These are phyloP conservation scores for Selene dorsalis DNA, from an alignment of 2,797 vertebrate species.

Conservation along the genomic window DNA sequence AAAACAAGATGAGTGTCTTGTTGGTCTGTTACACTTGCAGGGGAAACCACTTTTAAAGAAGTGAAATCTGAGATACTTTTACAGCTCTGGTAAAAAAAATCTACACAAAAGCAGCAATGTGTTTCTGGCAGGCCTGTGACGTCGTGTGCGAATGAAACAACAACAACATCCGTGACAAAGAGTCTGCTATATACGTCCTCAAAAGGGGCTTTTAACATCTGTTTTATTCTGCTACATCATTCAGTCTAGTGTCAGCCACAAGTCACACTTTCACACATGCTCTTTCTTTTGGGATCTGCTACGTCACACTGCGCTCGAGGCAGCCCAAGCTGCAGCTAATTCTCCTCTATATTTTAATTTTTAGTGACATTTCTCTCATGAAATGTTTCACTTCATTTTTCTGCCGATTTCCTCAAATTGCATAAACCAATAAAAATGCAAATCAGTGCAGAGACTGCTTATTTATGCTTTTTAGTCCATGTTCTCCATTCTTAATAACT, in stretches of 20 bases:
- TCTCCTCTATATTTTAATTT: slow-evolving; percentile 19
- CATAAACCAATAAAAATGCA: slow-evolving; percentile 50
- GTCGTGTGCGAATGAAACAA: background rate
- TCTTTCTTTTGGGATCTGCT: background rate
- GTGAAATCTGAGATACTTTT: background rate
- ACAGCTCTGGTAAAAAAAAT: background rate
- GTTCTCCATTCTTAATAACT: slow-evolving; percentile 37
- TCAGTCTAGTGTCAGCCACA: background rate
- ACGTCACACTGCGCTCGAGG: background rate
- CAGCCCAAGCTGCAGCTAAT: background rate
- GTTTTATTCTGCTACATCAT: background rate
- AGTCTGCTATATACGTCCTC: background rate
- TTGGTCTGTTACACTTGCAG: too few relatives aligned
- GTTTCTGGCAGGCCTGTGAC: background rate
- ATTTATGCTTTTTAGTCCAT: slow-evolving; percentile 41
- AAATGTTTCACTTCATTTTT: slow-evolving; percentile 36
- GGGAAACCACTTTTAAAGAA: background rate
- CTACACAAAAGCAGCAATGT: background rate
- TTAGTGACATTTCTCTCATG: slow-evolving; percentile 19
- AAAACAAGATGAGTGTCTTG: too few relatives aligned
- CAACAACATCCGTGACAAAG: background rate
- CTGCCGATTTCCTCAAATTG: slow-evolving; percentile 35
- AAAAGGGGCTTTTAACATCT: background rate
- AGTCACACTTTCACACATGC: background rate
- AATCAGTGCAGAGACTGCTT: slow-evolving; percentile 19